Conservation (phyloP, 2,888 invertebrate species). For the Lasioglossum villosulum region DNA sequence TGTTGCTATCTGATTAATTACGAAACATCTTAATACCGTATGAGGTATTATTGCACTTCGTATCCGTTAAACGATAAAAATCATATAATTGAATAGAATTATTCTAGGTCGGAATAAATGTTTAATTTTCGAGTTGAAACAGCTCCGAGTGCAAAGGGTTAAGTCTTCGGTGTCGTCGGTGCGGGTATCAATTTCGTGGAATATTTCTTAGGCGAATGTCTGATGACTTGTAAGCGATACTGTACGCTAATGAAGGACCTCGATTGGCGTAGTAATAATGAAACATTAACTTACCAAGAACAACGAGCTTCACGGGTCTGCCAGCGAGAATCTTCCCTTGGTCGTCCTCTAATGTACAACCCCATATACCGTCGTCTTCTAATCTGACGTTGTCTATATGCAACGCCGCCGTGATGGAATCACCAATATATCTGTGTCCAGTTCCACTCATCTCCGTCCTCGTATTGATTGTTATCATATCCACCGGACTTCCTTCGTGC, state of each 20-base stretch:
- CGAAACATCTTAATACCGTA: no score
- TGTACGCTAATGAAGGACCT: not conserved
- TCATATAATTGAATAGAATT: no score
- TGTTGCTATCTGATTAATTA: no score
- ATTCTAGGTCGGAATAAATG: no score
- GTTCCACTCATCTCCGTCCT: constrained; percentile 83
- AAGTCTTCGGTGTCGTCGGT: not conserved
- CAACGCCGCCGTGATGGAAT: constrained; percentile 83
- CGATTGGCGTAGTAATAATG: not conserved
- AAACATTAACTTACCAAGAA: constrained; percentile 86
- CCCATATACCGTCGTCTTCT: constrained; percentile 90
- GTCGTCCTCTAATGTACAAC: constrained; percentile 88
- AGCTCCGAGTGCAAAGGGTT: no score
- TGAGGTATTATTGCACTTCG: no score
- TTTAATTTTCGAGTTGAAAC: no score
- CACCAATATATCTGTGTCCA: constrained; percentile 83
- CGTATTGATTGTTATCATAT: constrained; percentile 84
- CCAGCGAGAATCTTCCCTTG: constrained; percentile 88
- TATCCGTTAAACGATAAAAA: no score
- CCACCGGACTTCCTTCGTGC: constrained; percentile 80
- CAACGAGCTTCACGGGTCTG: constrained; percentile 88
- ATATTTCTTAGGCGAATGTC: not conserved
- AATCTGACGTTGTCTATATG: constrained; percentile 86
- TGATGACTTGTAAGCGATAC: not conserved
- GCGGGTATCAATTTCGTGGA: not conserved